Conservation (phyloP, 1,140 invertebrate genomes). For the Holotrichia oblita region DNA sequence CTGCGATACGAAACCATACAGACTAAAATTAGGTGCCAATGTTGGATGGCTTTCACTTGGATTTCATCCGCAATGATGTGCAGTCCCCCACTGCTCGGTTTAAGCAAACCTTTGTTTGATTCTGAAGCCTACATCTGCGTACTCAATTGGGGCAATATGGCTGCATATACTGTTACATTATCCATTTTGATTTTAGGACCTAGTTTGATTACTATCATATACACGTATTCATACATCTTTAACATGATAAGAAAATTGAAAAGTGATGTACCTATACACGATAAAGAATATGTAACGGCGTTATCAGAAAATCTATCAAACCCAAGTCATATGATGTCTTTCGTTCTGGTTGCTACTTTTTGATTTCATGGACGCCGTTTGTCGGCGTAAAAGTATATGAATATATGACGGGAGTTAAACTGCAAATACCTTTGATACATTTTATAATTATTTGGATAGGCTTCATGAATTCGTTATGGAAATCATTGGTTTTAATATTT, state of each 20-base stretch:
- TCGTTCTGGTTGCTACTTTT: slow-evolving; percentile 88
- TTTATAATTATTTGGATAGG: slow-evolving; percentile 93
- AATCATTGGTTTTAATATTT: slow-evolving; percentile 87
- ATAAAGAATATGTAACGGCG: slow-evolving; percentile 93
- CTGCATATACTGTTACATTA: slow-evolving; percentile 91
- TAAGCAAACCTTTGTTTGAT: slow-evolving; percentile 86
- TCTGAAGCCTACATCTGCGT: slow-evolving; percentile 90
- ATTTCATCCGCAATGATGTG: slow-evolving; percentile 93
- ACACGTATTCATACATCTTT: slow-evolving; percentile 94
- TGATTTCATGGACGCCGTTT: slow-evolving; percentile 94
- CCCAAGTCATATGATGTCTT: slow-evolving; percentile 94
- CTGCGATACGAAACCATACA: slow-evolving; percentile 94
- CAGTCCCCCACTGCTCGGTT: slow-evolving; percentile 90
- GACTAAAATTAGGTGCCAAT: slow-evolving; percentile 90
- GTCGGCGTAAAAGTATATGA: slow-evolving; percentile 72
- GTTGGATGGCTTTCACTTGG: slow-evolving; percentile 98
- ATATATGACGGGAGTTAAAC: slow-evolving; percentile 66
- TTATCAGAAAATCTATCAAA: slow-evolving; percentile 90
- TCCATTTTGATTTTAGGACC: slow-evolving; percentile 90
- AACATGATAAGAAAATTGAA: slow-evolving; percentile 84
- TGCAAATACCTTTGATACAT: slow-evolving; percentile 85
- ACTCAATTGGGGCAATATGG: slow-evolving; percentile 94
- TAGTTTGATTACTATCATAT: slow-evolving; percentile 91
- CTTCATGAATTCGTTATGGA: slow-evolving; percentile 93
- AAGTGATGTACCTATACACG: slow-evolving; percentile 84